These are phyloP conservation scores for Saimiri boliviensis DNA, from an alignment of 2,113 vertebrate species.

Conservation along the genomic window DNA sequence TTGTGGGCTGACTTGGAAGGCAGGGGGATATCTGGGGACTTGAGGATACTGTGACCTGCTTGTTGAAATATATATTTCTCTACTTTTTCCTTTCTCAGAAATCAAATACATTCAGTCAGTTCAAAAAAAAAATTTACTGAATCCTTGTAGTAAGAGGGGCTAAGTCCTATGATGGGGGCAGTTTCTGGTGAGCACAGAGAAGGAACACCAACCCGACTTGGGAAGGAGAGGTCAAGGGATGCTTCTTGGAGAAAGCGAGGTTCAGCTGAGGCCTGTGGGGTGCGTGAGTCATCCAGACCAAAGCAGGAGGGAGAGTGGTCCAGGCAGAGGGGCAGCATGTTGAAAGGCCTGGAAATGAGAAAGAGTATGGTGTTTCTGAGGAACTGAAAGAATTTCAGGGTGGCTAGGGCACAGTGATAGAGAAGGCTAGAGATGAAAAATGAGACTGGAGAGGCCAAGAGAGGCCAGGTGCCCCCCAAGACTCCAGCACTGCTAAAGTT, in stretches of 20 bases:
- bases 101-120: not conserved
- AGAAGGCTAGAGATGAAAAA: not conserved
- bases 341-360: not conserved
- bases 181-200: not conserved
- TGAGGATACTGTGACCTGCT: not conserved
- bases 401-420: not conserved
- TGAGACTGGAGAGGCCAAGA: not conserved
- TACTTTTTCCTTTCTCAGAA: not conserved
- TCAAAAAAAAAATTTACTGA: not conserved
- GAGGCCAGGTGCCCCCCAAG: not conserved
- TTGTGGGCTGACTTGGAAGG: not conserved
- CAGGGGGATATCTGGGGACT: not conserved
- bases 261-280: not conserved
- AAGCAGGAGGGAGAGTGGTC: not conserved
- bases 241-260: not conserved
- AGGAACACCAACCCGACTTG: too few relatives aligned
- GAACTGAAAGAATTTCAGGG: not conserved
- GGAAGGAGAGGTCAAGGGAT: not conserved
- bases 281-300: not conserved
- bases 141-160: not conserved
- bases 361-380: not conserved
- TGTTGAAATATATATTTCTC: not conserved
- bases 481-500: not conserved
- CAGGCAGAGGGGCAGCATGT: not conserved
- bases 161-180: not conserved